Evolutionary conservation across 2,888 invertebrate species (phyloP).

Genomic region (Lasioglossum marginatum): DNA sequence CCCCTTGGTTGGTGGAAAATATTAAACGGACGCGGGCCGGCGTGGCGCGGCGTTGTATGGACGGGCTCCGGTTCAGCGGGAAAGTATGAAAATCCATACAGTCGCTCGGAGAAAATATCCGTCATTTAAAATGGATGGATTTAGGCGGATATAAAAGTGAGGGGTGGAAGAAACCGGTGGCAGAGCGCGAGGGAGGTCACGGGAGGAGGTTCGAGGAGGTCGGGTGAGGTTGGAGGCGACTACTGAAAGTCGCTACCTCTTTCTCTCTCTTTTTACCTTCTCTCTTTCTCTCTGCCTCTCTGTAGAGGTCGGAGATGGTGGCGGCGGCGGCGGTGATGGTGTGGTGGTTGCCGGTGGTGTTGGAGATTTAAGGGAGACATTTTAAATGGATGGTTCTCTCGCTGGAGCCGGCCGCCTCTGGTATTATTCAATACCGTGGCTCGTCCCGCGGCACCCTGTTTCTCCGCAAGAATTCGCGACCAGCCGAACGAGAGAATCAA

Average conservation of each 20-base stretch:
- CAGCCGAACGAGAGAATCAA: constrained; percentile 44
- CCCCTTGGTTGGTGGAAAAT: constrained; percentile 34
- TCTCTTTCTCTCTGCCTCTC: not conserved
- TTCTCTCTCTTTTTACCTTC: not conserved
- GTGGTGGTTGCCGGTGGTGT: constrained; percentile 76
- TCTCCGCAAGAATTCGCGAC: constrained; percentile 67
- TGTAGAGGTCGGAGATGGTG: constrained; percentile 45
- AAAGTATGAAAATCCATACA: constrained; percentile 82
- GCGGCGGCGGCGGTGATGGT: constrained; percentile 72
- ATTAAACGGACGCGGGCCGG: constrained; percentile 41
- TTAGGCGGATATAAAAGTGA: constrained; percentile 82
- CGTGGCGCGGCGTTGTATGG: constrained; percentile 30
- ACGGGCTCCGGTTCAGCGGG: constrained; percentile 55
- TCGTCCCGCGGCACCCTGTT: constrained; percentile 62
- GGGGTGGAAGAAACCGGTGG: constrained; percentile 74
- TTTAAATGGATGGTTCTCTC: constrained; percentile 85
- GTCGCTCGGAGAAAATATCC: constrained; percentile 82
- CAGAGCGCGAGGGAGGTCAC: constrained; percentile 66
- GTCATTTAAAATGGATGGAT: constrained; percentile 84
- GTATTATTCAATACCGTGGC: constrained; percentile 75
- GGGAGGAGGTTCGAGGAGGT: constrained; percentile 53
- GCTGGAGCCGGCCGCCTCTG: constrained; percentile 69
- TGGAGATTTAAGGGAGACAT: constrained; percentile 81
- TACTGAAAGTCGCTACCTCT: constrained; percentile 71
- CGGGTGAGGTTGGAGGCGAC: constrained; percentile 66